Conservation (phyloP, 2,113 vertebrate species). For the Elachura formosa region DNA sequence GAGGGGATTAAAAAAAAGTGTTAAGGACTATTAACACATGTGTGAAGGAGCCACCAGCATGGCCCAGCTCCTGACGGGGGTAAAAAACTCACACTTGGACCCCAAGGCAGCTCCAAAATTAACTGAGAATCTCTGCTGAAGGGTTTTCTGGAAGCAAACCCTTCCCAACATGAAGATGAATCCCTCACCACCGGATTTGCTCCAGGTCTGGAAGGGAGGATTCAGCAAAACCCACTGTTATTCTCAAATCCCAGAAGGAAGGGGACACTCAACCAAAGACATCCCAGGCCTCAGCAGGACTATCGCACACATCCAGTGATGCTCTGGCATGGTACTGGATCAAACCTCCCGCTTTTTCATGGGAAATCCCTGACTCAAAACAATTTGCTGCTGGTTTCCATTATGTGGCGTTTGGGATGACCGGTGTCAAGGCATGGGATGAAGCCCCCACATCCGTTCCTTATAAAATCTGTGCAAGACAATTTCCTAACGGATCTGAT, state of each 20-base stretch:
- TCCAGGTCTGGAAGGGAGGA: background rate
- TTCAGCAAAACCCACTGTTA: background rate
- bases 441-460: background rate
- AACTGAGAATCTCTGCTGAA: background rate
- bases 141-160: background rate
- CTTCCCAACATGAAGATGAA: background rate
- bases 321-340: accelerated
- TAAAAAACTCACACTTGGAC: background rate
- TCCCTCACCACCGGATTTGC: accelerated
- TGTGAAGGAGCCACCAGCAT: background rate
- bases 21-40: accelerated
- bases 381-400: background rate
- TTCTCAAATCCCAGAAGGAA: background rate
- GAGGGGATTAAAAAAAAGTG: background rate
- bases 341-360: background rate
- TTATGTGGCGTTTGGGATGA: background rate
- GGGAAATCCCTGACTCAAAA: background rate
- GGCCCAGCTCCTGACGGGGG: background rate
- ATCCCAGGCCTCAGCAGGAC: background rate
- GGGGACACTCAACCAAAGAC: accelerated
- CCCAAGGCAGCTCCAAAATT: background rate
- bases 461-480: background rate
- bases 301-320: background rate
- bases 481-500: background rate
- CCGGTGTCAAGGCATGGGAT: background rate